Evolutionary conservation across 2,888 invertebrate genomes (phyloP).

Genomic region (Leuctra nigra): DNA sequence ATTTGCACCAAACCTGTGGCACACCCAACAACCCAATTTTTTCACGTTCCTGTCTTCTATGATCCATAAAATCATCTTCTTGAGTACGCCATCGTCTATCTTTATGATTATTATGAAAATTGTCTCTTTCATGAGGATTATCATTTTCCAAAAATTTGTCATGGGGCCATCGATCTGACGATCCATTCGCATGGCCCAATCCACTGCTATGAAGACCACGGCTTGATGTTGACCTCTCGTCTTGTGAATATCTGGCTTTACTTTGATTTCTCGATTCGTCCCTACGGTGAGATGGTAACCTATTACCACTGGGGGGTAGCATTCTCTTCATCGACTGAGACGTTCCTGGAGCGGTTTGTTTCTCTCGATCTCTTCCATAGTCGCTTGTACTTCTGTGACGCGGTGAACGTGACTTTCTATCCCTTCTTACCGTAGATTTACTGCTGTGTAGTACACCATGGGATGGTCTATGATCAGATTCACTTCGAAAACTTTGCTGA

Average conservation of each 20-base stretch:
- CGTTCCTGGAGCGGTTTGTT: too few species aligned
- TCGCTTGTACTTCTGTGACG: not conserved
- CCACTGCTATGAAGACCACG: not conserved
- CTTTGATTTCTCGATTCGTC: not conserved
- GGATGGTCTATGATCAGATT: too few species aligned
- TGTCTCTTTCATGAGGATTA: conserved; percentile 8
- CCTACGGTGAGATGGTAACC: not conserved
- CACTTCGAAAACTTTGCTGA: too few species aligned
- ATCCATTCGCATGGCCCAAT: not conserved
- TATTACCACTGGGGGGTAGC: too few species aligned
- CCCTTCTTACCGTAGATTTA: not conserved
- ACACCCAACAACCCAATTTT: conserved; percentile 64
- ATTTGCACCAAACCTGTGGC: conserved; percentile 66
- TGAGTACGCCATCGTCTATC: conserved; percentile 25
- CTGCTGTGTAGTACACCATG: too few species aligned
- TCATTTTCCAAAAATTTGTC: conserved; percentile 34
- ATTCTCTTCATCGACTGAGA: too few species aligned
- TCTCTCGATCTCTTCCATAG: too few species aligned
- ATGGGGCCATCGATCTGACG: conserved; percentile 34
- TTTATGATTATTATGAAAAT: conserved; percentile 20
- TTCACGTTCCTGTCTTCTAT: conserved; percentile 65
- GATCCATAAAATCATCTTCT: conserved; percentile 62
- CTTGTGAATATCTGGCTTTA: conserved; percentile 14
- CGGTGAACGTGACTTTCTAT: conserved; percentile 3
- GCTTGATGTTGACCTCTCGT: not conserved